Base-by-base conservation (phyloP, 1,140 invertebrate genomes). In the Aphaenogaster floridana region DNA sequence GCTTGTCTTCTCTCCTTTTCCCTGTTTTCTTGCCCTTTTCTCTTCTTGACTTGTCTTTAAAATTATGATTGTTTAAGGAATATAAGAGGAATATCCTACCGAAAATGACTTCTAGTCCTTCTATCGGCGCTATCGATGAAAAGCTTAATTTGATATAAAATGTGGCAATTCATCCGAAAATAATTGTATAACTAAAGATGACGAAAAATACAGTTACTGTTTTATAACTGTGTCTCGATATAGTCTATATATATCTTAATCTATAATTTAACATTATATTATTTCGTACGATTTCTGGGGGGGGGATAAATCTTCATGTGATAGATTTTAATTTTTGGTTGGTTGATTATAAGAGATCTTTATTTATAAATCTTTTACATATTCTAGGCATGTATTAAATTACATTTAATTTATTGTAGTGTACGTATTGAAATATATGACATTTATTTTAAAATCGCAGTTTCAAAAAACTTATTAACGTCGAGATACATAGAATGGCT, bases 1-100 rank as follows among this genome's bases (percentile, higher is more conserved):
- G 6, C 54, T 61, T 63, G 28, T 48, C 74, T 88, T 91, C 68
- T 91, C 68, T 71, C 87, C 54, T 84, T 76, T 63, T 42, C 69
- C 69, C 84, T 61, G 66, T 89, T 87, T 81, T 66, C 86, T 76
- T 72, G 45, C 61, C 39, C 61, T 71, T 86, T 76, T 7, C 52
- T 11, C 50, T 72, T 76, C 13, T 52, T 36, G 52, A 21, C n/a
- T 34, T 69, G 7, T 21, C 52, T 39, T 45, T 81, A 39, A 84
- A 84, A 63, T 76, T 84, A 84, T 84, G 39, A 76, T 71, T 71
- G 21, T 50, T 83, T 13, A 15, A 11, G 34, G 9, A n/a, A 21
- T 21, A 9, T 45, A n/a, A 34, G 13, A 71, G 69, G 17, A 15
- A 59, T 69, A 50, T 15, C 5, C 4, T 48, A 48, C 3, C 9